These are phyloP conservation scores for Tinea trinotella DNA, from an alignment of 2,888 invertebrate genomes.

Conservation along the genomic window DNA sequence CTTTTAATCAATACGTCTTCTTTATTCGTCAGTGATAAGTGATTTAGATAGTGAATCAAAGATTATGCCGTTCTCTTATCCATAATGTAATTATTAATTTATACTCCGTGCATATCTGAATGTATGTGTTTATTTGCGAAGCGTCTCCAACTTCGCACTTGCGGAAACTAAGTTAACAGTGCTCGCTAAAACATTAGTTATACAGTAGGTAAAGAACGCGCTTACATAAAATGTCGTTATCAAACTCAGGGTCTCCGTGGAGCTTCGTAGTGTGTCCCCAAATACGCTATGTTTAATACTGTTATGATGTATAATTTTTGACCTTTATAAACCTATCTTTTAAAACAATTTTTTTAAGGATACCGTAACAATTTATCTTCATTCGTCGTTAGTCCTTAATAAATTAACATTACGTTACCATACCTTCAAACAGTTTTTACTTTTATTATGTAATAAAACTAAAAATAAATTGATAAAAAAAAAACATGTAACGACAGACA, in stretches of 20 bases:
- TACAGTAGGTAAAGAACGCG: slow-evolving; percentile 7
- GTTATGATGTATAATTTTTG: not conserved
- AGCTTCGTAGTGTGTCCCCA: not conserved
- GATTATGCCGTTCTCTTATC: too few species aligned
- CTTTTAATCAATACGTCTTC: too few species aligned
- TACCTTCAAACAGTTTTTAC: too few species aligned
- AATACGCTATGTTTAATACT: not conserved
- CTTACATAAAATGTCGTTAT: slow-evolving; percentile 15
- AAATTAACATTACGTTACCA: too few species aligned
- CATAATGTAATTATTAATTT: not conserved
- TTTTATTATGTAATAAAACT: too few species aligned
- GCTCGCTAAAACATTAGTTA: slow-evolving; percentile 12
- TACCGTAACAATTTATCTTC: too few species aligned
- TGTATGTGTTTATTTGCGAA: not conserved
- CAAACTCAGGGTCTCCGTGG: slow-evolving; percentile 12
- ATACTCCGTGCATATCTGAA: not conserved
- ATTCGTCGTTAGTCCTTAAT: too few species aligned
- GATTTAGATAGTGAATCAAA: too few species aligned
- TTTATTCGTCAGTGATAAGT: too few species aligned
- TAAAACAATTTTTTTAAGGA: too few species aligned
- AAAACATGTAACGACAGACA: too few species aligned
- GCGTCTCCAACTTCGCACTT: not conserved
- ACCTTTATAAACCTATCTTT: not conserved
- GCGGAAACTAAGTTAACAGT: not conserved
- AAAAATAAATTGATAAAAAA: too few species aligned